Evolutionary conservation across 2,888 invertebrate genomes (phyloP).

Genomic region (Trissolcus brochymenae): DNA sequence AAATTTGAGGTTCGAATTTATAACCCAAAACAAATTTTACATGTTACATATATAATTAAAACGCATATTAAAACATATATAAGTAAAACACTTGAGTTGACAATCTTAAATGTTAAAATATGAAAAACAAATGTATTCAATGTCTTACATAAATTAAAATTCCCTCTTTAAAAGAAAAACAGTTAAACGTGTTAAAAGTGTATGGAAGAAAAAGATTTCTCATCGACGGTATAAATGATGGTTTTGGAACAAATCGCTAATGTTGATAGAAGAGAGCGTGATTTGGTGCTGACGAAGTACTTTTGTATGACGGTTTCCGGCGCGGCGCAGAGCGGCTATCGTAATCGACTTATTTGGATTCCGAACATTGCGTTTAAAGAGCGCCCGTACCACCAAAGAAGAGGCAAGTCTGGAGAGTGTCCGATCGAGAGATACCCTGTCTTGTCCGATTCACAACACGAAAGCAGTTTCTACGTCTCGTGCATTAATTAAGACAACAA

Average conservation of each 20-base stretch:
- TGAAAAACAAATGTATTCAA: too few species aligned
- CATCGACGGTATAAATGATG: not conserved
- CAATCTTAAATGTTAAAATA: too few species aligned
- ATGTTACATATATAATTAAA: too few species aligned
- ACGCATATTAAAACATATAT: too few species aligned
- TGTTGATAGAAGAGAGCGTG: not conserved
- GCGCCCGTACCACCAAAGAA: constrained; percentile 53
- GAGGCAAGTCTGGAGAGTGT: constrained; percentile 33
- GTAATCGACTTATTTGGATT: constrained; percentile 56
- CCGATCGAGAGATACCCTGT: constrained; percentile 51
- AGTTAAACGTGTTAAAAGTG: not conserved
- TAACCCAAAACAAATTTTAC: too few species aligned
- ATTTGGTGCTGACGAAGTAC: constrained; percentile 34
- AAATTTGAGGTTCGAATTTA: too few species aligned
- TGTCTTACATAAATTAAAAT: too few species aligned
- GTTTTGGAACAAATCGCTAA: not conserved
- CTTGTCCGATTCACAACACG: constrained; percentile 51
- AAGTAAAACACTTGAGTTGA: too few species aligned
- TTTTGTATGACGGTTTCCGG: constrained; percentile 33
- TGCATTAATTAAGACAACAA: constrained; percentile 71
- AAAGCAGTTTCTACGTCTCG: constrained; percentile 59
- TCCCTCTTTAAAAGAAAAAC: too few species aligned
- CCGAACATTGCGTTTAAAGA: constrained; percentile 53
- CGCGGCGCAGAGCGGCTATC: constrained; percentile 9
- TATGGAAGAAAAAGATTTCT: not conserved